A percentile compares a stretch with the other conserved stretches of the same genome.
Evolutionary conservation across 2,113 vertebrate genomes (phyloP).

Genomic region (Manacus vitellinus): DNA sequence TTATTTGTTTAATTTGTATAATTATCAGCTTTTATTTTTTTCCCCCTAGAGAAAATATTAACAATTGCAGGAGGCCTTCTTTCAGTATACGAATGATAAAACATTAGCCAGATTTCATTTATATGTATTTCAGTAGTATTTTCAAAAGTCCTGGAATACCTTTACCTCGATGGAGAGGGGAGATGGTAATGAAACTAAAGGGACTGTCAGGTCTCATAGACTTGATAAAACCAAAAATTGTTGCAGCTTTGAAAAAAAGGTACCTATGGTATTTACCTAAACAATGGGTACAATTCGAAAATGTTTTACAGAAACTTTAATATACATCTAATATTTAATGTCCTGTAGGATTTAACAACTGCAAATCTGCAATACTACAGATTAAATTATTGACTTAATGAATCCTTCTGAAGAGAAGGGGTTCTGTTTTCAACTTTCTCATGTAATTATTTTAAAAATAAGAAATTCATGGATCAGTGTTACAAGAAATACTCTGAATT

Average conservation of each 20-base stretch:
- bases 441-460: not conserved
- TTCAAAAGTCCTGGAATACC: not conserved
- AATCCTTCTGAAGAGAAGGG: not conserved
- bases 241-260: rapidly evolving
- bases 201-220: not conserved
- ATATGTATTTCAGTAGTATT: not conserved
- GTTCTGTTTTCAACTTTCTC: not conserved
- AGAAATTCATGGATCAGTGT: not conserved
- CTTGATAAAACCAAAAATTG: not conserved
- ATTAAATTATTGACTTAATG: not conserved
- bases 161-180: not conserved
- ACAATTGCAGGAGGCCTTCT: not conserved
- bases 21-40: not conserved
- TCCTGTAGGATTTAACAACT: not conserved
- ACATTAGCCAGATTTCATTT: not conserved
- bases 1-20: not conserved
- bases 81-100: not conserved
- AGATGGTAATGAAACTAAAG: not conserved
- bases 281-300: not conserved
- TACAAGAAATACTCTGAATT: not conserved
- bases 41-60: not conserved
- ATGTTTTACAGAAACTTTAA: not conserved
- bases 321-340: not conserved
- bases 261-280: rapidly evolving
- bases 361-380: not conserved